phyloP scores from a whole-genome alignment of 1,140 invertebrate genomes.

The Cherax quadricarinatus region DNA sequence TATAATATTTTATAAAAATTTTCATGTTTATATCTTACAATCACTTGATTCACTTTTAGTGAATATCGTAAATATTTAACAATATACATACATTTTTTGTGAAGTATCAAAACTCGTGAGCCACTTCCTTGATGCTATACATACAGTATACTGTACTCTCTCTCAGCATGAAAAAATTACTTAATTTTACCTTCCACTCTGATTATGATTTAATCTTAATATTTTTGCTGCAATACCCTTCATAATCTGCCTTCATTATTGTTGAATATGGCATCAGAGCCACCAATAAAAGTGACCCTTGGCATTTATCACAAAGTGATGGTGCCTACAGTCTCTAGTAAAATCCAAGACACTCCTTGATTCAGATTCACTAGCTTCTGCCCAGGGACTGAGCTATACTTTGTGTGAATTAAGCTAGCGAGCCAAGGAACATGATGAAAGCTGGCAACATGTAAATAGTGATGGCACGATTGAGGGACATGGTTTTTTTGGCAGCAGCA shows the following conservation, averaged over 20 bases:
- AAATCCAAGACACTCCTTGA: slow-evolving; percentile 30
- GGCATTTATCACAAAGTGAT: slow-evolving; percentile 3
- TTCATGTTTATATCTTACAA: not conserved
- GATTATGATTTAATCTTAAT: not conserved
- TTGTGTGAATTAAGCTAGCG: slow-evolving; percentile 39
- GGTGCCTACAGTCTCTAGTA: slow-evolving; percentile 4
- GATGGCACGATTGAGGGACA: slow-evolving; percentile 66
- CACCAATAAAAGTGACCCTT: not conserved
- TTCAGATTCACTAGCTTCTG: slow-evolving; percentile 29
- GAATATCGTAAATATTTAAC: not conserved
- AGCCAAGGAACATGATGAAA: slow-evolving; percentile 67
- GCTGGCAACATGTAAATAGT: slow-evolving; percentile 67
- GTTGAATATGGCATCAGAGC: not conserved
- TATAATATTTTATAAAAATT: not conserved
- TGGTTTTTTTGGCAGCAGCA: slow-evolving; percentile 60
- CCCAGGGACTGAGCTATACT: not conserved
- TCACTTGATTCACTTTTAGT: not conserved
- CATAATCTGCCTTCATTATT: not conserved
- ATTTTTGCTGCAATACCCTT: not conserved
- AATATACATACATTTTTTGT: not conserved
- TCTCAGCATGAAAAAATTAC: not conserved
- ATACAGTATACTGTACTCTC: not conserved
- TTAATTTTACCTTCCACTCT: not conserved
- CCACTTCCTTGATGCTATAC: not conserved
- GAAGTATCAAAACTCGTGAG: not conserved